Conservation (phyloP, 2,797 vertebrate species). For the Glossophaga mutica region DNA sequence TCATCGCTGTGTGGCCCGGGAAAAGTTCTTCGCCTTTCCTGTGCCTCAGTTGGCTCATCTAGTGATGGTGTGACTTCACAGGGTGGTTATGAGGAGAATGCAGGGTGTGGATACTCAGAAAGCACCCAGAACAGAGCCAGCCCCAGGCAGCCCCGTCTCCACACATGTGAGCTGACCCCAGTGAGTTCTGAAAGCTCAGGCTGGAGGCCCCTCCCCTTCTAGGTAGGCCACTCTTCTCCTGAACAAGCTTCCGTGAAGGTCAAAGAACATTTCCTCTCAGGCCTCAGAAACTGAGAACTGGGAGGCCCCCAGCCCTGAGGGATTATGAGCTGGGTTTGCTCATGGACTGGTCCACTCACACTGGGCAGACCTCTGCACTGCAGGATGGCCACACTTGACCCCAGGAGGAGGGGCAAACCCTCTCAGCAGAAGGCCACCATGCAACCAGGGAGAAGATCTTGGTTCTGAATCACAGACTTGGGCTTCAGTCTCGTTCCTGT, state of each 20-base stretch:
- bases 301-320: neutral
- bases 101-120: neutral
- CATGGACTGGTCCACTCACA: rapidly evolving
- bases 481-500: neutral
- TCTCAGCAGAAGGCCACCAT: neutral
- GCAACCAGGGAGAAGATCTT: neutral
- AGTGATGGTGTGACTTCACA: rapidly evolving
- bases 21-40: neutral
- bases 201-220: neutral
- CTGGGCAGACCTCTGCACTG: rapidly evolving
- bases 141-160: rapidly evolving
- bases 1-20: neutral
- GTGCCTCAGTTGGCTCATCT: neutral
- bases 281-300: neutral
- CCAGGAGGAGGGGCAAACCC: neutral
- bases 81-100: rapidly evolving
- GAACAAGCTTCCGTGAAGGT: neutral
- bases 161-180: rapidly evolving
- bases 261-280: neutral
- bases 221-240: neutral
- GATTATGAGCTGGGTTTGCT: neutral
- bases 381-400: neutral
- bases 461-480: neutral
- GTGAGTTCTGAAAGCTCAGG: neutral
- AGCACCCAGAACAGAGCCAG: too few relatives aligned